Base-by-base conservation (phyloP, 2,113 vertebrate genomes). In the Chionodraco myersi region DNA sequence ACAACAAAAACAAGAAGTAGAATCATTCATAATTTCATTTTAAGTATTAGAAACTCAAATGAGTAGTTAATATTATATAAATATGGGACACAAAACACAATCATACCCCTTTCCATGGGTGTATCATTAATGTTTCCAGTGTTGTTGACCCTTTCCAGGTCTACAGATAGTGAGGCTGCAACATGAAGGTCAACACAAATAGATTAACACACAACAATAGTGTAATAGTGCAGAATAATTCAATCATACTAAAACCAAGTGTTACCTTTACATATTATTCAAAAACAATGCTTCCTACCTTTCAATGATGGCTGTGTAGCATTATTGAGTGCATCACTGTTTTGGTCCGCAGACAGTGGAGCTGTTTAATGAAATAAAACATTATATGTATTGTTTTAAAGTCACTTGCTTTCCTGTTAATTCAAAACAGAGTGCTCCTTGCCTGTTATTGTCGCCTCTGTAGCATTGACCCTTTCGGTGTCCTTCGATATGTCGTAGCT, bases 21-120 rank as follows among this genome's bases (percentile, higher is more conserved):
- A n/a, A 45, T 1, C 36, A 41, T 41, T 41, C 6, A 7, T 41
- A 7, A 6, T 41, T 41, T 41, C 36, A 6, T 41, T 41, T 41
- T 0, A 57, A 30, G 26, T 57, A 5, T 44, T 13, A 52, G 6
- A 8, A 76, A 57, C 1, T 59, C 15, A 49, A 15, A 23, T 71
- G 5, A 3, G 16, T n/a, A 48, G 9, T 71, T 36, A 26, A 10
- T 16, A 18, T 21, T 34, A 0, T 58, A 65, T 9, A 69, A 53
- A 78, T 49, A 16, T 16, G 0, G 1, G 11, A 45, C 8, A 60
- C 7, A 7, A 18, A 59, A 48, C 18, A 6, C 5, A 62, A 86
- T 73, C 78, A 81, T 94, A 97, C 97, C 96, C 72, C 79, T 53
- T 92, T 87, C 93, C 67, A 90, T 93, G 21, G 86, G 79, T 72